Base-by-base conservation (phyloP, 35 echinoderm and acorn worm genomes). In the Stichopus chloronotus region DNA sequence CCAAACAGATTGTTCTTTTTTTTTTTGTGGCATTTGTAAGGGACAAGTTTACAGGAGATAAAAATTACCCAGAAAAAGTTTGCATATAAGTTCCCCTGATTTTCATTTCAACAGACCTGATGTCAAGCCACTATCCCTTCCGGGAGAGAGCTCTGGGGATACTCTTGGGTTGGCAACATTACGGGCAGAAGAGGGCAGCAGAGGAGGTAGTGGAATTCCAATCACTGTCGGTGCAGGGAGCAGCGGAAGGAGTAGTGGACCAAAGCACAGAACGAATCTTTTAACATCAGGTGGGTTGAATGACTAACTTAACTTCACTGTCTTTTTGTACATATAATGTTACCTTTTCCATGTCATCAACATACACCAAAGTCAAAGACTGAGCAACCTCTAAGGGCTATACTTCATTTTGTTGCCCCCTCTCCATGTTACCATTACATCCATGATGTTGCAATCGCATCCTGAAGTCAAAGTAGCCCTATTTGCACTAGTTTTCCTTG, bases 201-300 rank as follows among this genome's bases (percentile, higher is more conserved):
- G 63, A 84, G 92, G 93, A 8, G 94, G 95, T 10, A 92, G 93
- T 58, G 93, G 58, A 84, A 43, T 76, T 23, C 77, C 56, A 63
- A 89, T 92, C 52, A 95, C 89, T 87, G 83, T 95, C 53, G 92
- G 83, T 4, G 92, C 91, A 53, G 88, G 88, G 59, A 96, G 92
- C 86, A 97, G 93, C 30, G 90, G 86, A 25, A 94, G 93, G 76
- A 94, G 93, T 72, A 87, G 90, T 59, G 95, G 95, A 56, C 71
- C 79, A 24, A 97, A 97, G 71, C 89, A 71, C 22, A 95, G 96
- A 91, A 78, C 96, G 68, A 97, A 95, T 83, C 60, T 97, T 76
- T 61, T 97, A 52, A 95, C 96, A 21, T 97, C 96, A 93, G 92
- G 96, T 97, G 87, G 57, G 93, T 55, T 24, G 14, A n/a, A 52